A percentile compares a stretch with the other conserved stretches of the same genome.
These are phyloP conservation scores for Pterostichus niger DNA, from an alignment of 2,888 invertebrate species.

Conservation along the genomic window DNA sequence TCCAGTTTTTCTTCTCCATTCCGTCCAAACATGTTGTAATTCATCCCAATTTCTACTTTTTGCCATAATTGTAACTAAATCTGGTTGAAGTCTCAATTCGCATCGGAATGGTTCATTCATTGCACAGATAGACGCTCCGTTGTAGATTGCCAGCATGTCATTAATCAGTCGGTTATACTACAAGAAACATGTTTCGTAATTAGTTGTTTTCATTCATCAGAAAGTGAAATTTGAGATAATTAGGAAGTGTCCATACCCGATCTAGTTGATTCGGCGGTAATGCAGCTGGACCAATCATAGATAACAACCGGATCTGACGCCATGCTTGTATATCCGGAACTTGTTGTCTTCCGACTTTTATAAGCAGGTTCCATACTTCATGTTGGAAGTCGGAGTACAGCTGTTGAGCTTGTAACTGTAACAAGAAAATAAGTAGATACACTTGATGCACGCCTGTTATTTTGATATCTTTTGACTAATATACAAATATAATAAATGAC, in stretches of 20 bases:
- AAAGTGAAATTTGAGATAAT: conserved; percentile 64
- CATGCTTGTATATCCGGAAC: conserved; percentile 85
- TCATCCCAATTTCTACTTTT: conserved; percentile 92
- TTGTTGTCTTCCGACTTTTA: conserved; percentile 83
- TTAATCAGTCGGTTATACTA: conserved; percentile 93
- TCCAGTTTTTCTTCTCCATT: conserved; percentile 93
- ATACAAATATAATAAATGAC: no score
- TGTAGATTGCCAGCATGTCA: conserved; percentile 93
- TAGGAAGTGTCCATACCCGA: conserved; percentile 80
- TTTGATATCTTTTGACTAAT: no score
- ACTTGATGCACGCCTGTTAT: no score
- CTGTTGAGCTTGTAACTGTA: conserved; percentile 89
- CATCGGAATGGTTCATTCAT: conserved; percentile 92
- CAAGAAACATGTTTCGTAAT: conserved; percentile 70
- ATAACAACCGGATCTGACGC: conserved; percentile 87
- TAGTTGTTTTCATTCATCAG: not conserved
- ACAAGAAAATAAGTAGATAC: conserved; percentile 69
- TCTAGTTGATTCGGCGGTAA: conserved; percentile 90
- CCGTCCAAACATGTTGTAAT: conserved; percentile 92
- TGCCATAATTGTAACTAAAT: conserved; percentile 88
- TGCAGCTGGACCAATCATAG: conserved; percentile 91
- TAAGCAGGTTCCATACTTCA: conserved; percentile 87
- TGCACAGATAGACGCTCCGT: conserved; percentile 90
- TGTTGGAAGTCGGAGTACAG: conserved; percentile 91
- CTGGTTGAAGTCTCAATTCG: conserved; percentile 89